Evolutionary conservation across 2,797 vertebrate genomes (phyloP).

Genomic region (Limosa lapponica): DNA sequence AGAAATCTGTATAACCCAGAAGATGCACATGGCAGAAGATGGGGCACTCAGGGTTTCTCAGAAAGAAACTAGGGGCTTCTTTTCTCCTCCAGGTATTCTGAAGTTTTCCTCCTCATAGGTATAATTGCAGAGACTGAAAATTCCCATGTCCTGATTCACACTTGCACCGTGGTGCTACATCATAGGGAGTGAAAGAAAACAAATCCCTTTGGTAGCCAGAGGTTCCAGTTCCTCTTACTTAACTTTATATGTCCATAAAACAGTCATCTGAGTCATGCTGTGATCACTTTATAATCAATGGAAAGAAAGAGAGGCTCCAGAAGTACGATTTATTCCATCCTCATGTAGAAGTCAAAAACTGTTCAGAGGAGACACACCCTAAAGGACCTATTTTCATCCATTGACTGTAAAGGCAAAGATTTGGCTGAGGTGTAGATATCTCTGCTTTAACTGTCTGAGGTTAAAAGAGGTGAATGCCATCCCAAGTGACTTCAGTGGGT

Average conservation of each 20-base stretch:
- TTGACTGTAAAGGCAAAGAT: not conserved
- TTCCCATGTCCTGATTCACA: not conserved
- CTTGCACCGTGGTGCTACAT: not conserved
- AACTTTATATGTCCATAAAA: not conserved
- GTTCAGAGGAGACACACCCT: not conserved
- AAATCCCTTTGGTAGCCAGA: not conserved
- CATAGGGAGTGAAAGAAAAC: fast-evolving
- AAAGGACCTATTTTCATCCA: not conserved
- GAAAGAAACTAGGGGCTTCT: not conserved
- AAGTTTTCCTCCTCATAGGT: not conserved
- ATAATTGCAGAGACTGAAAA: not conserved
- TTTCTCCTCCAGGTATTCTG: not conserved
- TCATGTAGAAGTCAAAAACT: not conserved
- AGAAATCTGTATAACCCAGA: not conserved
- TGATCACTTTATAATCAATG: not conserved
- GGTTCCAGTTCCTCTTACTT: not conserved
- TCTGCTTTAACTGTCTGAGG: not conserved
- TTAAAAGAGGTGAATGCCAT: not conserved
- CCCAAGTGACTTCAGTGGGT: not conserved
- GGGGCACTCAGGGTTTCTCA: not conserved
- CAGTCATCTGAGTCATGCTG: not conserved
- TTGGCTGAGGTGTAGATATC: not conserved
- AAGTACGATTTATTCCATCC: not conserved
- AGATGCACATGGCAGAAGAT: not conserved
- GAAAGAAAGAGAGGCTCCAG: not conserved